These are phyloP conservation scores for Rhyacophila brunnea DNA, from an alignment of 1,140 invertebrate species.

Conservation along the genomic window DNA sequence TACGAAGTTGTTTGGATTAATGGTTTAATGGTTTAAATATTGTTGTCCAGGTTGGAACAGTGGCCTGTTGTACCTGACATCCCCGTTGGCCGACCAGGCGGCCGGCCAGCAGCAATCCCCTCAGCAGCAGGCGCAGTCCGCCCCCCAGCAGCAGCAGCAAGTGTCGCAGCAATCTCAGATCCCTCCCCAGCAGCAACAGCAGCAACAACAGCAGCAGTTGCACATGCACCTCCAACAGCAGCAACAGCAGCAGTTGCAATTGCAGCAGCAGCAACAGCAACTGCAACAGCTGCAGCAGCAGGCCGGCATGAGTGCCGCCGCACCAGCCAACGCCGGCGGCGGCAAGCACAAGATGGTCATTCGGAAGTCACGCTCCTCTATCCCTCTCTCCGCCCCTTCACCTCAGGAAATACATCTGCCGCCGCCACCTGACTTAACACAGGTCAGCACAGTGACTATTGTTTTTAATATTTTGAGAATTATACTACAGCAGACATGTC, in stretches of 20 bases:
- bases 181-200: constrained; percentile 37
- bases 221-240: constrained; percentile 49
- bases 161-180: constrained; percentile 39
- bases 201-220: constrained; percentile 48
- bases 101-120: constrained; percentile 29
- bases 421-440: constrained; percentile 19
- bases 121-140: constrained; percentile 43
- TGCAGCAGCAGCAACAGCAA: constrained; percentile 42
- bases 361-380: constrained; percentile 22
- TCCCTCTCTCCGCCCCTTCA: constrained; percentile 6
- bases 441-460: no score
- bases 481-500: no score
- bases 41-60: constrained; percentile 31
- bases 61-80: constrained; percentile 20
- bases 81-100: constrained; percentile 20
- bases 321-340: constrained; percentile 44
- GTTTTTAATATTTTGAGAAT: no score
- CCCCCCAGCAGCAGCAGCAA: constrained; percentile 45
- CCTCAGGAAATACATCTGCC: constrained; percentile 23
- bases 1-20: no score
- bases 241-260: constrained; percentile 46
- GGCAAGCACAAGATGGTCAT: constrained; percentile 36
- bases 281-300: constrained; percentile 48
- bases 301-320: constrained; percentile 47
- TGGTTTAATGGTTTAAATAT: no score